These are phyloP conservation scores for Schrankia costaestrigalis DNA, from an alignment of 2,888 invertebrate genomes.

Conservation along the genomic window DNA sequence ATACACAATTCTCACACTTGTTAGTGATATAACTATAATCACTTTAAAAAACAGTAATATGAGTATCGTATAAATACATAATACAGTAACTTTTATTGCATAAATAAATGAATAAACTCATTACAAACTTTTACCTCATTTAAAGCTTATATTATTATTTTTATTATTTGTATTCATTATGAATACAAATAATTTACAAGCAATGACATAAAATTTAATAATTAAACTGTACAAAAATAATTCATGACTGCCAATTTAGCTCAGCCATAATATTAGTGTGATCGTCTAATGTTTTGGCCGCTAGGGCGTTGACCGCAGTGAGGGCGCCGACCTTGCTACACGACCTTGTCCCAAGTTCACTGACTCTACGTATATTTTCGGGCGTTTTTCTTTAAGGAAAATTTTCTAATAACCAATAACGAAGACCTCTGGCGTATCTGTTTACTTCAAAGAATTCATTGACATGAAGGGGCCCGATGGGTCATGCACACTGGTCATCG, in stretches of 20 bases:
- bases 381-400: constrained; percentile 72
- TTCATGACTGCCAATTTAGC: constrained; percentile 21
- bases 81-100: too few relatives aligned
- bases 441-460: neutral
- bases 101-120: too few relatives aligned
- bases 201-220: constrained; percentile 22
- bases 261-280: constrained; percentile 23
- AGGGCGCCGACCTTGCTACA: constrained; percentile 59
- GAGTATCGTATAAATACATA: too few relatives aligned
- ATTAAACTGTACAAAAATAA: constrained; percentile 15
- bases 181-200: too few relatives aligned
- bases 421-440: constrained; percentile 40
- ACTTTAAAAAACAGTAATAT: too few relatives aligned
- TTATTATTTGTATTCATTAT: too few relatives aligned
- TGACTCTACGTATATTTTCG: constrained; percentile 61
- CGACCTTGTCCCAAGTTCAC: constrained; percentile 66
- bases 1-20: too few relatives aligned
- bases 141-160: too few relatives aligned
- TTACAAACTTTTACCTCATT: too few relatives aligned
- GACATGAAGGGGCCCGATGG: constrained; percentile 18
- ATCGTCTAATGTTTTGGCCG: constrained; percentile 51
- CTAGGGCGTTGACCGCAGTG: constrained; percentile 39
- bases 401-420: constrained; percentile 47
- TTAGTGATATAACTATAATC: too few relatives aligned
- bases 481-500: constrained; percentile 36